Base-by-base conservation (phyloP, 2,797 vertebrate species). In the Paedocypris micromegethes region DNA sequence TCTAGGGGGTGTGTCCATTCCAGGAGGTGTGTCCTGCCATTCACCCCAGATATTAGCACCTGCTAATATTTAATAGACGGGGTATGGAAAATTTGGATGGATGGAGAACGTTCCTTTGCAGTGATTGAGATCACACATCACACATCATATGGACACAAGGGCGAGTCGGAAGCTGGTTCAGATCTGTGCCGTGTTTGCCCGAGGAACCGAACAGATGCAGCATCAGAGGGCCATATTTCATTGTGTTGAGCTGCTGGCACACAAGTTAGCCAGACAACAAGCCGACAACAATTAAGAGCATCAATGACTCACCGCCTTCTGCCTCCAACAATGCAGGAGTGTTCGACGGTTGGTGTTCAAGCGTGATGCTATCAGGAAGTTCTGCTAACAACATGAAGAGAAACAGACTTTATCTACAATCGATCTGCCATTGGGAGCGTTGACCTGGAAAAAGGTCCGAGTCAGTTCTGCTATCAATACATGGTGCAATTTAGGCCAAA, bases 381-480 rank as follows among this genome's bases (percentile, higher is more conserved):
- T 66, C 67, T 72, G 54, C 23, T 23, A 23, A 23, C 23, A 23
- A 23, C 23, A 23, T 23, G 23, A 23, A 23, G 23, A 23, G 23
- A 23, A 23, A 23, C 23, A 23, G 23, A 23, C 23, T 23, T 65
- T 57, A 81, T 81, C 88, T 78, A 79, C 84, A 82, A 88, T 87
- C 85, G 78, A 84, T 87, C 74, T 73, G 75, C 61, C 72, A 75
- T 73, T 75, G 63, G 65, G 54, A 64, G 72, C 81, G 80, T 50
- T 88, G 87, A 88, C 88, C 88, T 83, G 82, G 82, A 89, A 87
- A 85, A 78, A 78, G 72, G 48, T 81, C 54, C 47, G 73, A 75
- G 73, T 56, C 70, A 63, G 74, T 75, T 77, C 76, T 57, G 76
- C 79, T 83, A 75, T 86, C 84, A 79, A 87, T 85, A 83, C 74